A percentile compares a stretch with the other conserved stretches of the same genome.
Conservation (phyloP, 2,888 invertebrate species). For the Cartodere bifasciata region DNA sequence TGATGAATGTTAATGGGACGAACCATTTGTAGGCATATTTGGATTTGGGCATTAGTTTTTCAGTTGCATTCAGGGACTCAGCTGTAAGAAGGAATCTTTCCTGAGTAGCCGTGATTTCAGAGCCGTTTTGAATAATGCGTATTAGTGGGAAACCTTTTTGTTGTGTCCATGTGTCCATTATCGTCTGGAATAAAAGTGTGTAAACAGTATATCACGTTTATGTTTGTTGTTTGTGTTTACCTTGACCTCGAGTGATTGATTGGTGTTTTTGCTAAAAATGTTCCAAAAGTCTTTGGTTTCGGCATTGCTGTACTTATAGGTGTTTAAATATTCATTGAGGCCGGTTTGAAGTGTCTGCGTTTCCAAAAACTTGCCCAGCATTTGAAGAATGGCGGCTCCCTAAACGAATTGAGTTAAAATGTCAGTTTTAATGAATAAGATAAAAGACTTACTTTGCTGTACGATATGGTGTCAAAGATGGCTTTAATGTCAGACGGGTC, state of each 20-base stretch:
- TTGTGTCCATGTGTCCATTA: constrained; percentile 66
- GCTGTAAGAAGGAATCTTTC: constrained; percentile 45
- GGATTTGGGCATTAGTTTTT: constrained; percentile 33
- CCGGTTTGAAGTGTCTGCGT: constrained; percentile 50
- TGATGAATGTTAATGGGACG: constrained; percentile 64
- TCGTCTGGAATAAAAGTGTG: neutral
- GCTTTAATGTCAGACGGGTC: constrained; percentile 59
- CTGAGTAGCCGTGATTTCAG: constrained; percentile 51
- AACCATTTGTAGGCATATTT: constrained; percentile 58
- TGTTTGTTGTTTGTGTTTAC: constrained; percentile 28
- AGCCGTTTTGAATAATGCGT: constrained; percentile 46
- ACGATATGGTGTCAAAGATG: constrained; percentile 64
- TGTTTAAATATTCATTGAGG: constrained; percentile 52
- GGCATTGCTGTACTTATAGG: constrained; percentile 57
- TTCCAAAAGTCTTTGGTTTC: constrained; percentile 75
- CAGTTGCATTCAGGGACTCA: constrained; percentile 29
- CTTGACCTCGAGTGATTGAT: constrained; percentile 48
- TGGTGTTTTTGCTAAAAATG: constrained; percentile 50
- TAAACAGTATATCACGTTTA: neutral
- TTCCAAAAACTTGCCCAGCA: constrained; percentile 57
- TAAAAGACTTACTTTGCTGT: constrained; percentile 45
- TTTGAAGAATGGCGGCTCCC: constrained; percentile 59
- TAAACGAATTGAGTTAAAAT: constrained; percentile 24
- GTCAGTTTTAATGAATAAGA: constrained; percentile 4
- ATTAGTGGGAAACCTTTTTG: constrained; percentile 75